Evolutionary conservation across 1,140 invertebrate species (phyloP).

Genomic region (Heliconius eleuchia): DNA sequence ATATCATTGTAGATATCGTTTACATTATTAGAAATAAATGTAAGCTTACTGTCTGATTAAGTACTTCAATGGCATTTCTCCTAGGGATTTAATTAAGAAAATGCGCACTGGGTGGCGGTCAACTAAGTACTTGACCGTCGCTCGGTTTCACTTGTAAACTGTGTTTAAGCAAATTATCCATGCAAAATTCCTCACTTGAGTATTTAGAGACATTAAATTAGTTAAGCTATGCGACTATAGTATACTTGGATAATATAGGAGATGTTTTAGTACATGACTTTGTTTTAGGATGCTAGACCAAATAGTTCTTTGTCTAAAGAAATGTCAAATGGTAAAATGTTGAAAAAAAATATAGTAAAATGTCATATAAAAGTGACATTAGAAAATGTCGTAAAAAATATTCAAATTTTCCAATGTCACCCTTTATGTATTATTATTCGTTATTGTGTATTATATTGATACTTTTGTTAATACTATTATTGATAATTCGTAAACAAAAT

Average conservation of each 20-base stretch:
- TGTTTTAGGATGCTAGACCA: not conserved
- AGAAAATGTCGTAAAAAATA: no score
- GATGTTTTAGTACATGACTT: not conserved
- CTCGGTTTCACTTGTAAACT: constrained; percentile 49
- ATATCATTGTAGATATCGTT: not conserved
- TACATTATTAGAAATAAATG: not conserved
- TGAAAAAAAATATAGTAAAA: no score
- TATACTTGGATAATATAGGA: not conserved
- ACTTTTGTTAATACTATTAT: no score
- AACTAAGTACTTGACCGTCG: constrained; percentile 49
- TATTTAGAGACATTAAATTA: constrained; percentile 42
- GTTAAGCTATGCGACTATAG: constrained; percentile 15
- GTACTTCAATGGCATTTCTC: constrained; percentile 25
- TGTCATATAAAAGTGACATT: no score
- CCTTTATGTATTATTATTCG: no score
- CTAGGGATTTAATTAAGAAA: constrained; percentile 63
- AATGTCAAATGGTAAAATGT: no score
- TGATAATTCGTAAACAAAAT: no score
- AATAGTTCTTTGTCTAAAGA: not conserved
- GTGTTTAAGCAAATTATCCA: constrained; percentile 65
- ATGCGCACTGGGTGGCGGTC: constrained; percentile 48
- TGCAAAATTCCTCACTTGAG: constrained; percentile 51
- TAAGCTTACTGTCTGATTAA: not conserved
- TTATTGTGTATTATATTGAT: no score
- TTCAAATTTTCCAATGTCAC: no score